Base-by-base conservation (phyloP, 2,888 invertebrate genomes). In the Chrysotoxum bicinctum region DNA sequence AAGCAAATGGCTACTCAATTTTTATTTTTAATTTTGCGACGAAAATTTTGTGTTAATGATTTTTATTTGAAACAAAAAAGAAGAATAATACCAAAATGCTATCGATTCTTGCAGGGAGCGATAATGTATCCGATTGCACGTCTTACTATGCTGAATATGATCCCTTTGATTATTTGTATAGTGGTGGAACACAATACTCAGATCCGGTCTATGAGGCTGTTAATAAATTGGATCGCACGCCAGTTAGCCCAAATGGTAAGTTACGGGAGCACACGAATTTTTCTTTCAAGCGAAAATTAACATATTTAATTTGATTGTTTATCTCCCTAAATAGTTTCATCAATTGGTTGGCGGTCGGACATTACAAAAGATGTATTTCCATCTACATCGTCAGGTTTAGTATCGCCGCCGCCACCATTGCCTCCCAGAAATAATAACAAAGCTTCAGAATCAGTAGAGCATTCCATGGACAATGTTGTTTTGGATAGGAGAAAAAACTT, bases 91-190 rank as follows among this genome's bases (percentile, higher is more conserved):
- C 14, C 26, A 48, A 84, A 73, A 87, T 91, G 89, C 89, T 90
- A 88, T 90, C 91, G 88, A 87, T 91, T 90, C 89, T 91, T 92
- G 90, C 90, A 90, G 93, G 93, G 88, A 93, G 93, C 88, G 94
- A 93, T 88, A 90, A 92, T 79, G 93, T 92, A 87, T 94, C 94
- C 23, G 93, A 94, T 87, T 93, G 94, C 88, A 93, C 93, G 78
- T 95, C 95, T 68, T 94, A 96, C 87, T 96, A 96, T 89, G 95
- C 96, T 88, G 95, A 95, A 82, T 95, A 95, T 89, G 95, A 96
- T 91, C 96, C 95, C n/a, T 95, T 96, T 89, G 96, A 96, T 90
- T 96, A 95, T 90, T 94, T 96, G 91, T 95, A 95, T 89, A 94
- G 94, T 88, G 93, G 93, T 45, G 93, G 93, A 37, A 94, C 94